phyloP scores from a whole-genome alignment of 2,113 vertebrate species.

The Gopherus flavomarginatus region DNA sequence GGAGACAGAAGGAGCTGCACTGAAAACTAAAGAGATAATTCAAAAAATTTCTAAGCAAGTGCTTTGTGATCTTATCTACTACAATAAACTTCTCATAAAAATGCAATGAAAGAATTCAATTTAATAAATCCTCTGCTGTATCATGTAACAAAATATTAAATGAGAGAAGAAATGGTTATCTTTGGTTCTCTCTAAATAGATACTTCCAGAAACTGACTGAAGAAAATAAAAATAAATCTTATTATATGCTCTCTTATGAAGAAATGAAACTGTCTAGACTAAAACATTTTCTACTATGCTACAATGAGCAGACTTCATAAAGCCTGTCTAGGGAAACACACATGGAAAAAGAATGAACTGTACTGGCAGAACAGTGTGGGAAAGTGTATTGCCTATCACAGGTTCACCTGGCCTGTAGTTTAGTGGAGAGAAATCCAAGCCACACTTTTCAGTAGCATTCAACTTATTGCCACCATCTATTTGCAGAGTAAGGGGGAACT shows the following conservation, averaged over 20 bases:
- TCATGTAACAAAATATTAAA: constrained; percentile 32
- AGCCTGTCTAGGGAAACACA: rapidly evolving
- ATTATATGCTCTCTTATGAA: not conserved
- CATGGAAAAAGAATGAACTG: rapidly evolving
- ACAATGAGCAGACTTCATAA: not conserved
- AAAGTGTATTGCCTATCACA: not conserved
- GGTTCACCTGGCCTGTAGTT: not conserved
- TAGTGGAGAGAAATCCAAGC: not conserved
- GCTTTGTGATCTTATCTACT: not conserved
- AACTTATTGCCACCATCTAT: not conserved
- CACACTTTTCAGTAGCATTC: not conserved
- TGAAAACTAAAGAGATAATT: constrained; percentile 28
- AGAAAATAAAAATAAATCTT: not conserved
- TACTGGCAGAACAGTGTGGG: not conserved
- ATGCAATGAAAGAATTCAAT: constrained; percentile 50
- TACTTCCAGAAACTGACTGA: constrained; percentile 5
- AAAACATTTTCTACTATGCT: constrained; percentile 12
- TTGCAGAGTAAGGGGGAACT: not conserved
- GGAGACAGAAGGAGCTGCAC: not conserved
- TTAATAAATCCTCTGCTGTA: constrained; percentile 46
- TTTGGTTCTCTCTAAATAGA: not conserved
- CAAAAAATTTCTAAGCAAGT: constrained; percentile 31
- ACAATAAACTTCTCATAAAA: constrained; percentile 56
- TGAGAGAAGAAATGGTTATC: not conserved
- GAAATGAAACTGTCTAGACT: rapidly evolving